phyloP scores from a whole-genome alignment of 2,113 vertebrate genomes.

The Bubo blakistoni region DNA sequence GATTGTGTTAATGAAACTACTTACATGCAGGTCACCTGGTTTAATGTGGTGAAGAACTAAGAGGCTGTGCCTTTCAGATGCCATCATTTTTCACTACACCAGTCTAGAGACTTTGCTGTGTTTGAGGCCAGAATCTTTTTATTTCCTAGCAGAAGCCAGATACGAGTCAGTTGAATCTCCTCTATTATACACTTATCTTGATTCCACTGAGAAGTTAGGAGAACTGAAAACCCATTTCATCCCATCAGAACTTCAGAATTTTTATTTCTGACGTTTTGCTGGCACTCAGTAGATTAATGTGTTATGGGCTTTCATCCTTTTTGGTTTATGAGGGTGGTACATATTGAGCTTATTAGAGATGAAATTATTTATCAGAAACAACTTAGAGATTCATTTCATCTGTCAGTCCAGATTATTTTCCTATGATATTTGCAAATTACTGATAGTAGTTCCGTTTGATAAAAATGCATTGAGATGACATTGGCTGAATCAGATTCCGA shows the following conservation, averaged over 20 bases:
- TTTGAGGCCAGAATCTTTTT: background rate
- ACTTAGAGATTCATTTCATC: background rate
- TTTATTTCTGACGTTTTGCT: background rate
- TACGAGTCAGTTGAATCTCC: background rate
- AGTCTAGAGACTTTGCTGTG: background rate
- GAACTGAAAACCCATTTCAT: background rate
- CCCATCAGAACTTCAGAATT: background rate
- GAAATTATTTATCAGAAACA: background rate
- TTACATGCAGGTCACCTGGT: background rate
- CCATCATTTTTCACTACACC: background rate
- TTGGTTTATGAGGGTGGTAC: background rate
- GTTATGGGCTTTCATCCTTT: background rate
- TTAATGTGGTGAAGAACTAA: background rate
- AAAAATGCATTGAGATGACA: background rate
- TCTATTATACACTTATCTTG: fast-evolving
- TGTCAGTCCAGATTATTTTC: background rate
- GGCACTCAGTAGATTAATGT: background rate
- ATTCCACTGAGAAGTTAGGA: background rate
- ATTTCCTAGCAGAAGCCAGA: background rate
- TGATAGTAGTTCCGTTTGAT: background rate
- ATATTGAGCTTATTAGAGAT: background rate
- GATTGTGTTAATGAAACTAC: background rate
- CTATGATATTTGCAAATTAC: background rate
- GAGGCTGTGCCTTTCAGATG: background rate
- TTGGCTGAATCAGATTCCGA: fast-evolving